A percentile compares a stretch with the other conserved stretches of the same genome.
Evolutionary conservation across 1,140 invertebrate species (phyloP).

Genomic region (Euura saliciscinereae): DNA sequence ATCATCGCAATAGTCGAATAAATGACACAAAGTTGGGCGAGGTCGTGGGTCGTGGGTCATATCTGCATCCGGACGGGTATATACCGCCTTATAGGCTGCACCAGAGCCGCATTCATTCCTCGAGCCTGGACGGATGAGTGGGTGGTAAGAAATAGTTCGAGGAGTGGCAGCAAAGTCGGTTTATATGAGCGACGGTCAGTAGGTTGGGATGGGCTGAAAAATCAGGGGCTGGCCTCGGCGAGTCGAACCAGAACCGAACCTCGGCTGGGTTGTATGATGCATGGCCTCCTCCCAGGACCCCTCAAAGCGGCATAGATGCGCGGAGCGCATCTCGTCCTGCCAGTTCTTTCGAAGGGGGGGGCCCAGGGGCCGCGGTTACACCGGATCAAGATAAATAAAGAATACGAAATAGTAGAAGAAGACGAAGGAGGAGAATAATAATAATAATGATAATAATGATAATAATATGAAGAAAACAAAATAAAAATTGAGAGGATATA

Average conservation of each 20-base stretch:
- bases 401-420: too few species aligned
- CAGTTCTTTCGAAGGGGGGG: not conserved
- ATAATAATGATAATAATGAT: too few species aligned
- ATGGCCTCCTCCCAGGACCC: not conserved
- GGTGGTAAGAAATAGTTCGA: not conserved
- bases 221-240: not conserved
- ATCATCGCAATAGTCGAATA: too few species aligned
- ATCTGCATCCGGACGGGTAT: too few species aligned
- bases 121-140: not conserved
- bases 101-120: not conserved
- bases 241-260: too few species aligned
- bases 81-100: too few species aligned
- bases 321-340: not conserved
- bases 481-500: too few species aligned
- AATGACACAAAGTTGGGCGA: too few species aligned
- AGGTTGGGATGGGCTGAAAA: not conserved
- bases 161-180: not conserved
- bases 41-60: too few species aligned
- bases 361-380: not conserved
- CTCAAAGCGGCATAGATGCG: not conserved
- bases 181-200: not conserved
- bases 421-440: too few species aligned
- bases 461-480: too few species aligned
- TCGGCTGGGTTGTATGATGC: not conserved
- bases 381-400: too few species aligned